Base-by-base conservation (phyloP, 2,113 vertebrate species). In the Tragelaphus scriptus region DNA sequence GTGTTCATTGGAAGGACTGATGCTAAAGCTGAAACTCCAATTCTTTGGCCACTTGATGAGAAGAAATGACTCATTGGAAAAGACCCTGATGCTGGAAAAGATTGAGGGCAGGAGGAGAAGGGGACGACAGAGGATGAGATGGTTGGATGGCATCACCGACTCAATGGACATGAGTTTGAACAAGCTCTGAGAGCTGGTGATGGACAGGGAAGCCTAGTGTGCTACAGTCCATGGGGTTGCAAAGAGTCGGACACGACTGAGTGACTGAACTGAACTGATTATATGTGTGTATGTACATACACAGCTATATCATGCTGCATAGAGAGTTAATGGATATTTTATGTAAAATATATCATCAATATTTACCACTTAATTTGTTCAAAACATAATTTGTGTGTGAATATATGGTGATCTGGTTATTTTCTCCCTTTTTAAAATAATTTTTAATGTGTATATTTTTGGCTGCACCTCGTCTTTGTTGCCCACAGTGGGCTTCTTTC, bases 261-360 rank as follows among this genome's bases (percentile, higher is more conserved):
- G n/a, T 2, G 9, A 36, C 65, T 68, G 0, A 21, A 36, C 65
- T 21, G 65, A 36, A 4, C 17, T 36, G n/a, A 21, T 13, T 1
- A 2, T 5, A 10, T 21, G n/a, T 71, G 36, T 44, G 21, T 7
- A 2, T 49, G 17, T 13, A 53, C 3, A 40, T 11, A 7, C 5
- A 40, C 30, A 25, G 7, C 28, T 19, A 4, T 0, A n/a, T 21
- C 49, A 65, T 1, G 13, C 13, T 36, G 7, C 3, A 17, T 9
- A 32, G 1, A 23, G 0, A 30, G 10, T 7, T 79, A 12, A 3
- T 5, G 1, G 5, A 7, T 0, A 2, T 26, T 14, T 49, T 49
- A 15, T 26, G 23, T 2, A 40, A n/a, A 49, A 2, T 84, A n/a
- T 10, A 4, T 28, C 19, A 30, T 16, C 13, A 56, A 32, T n/a